Evolutionary conservation across 2,113 vertebrate species (phyloP).

Genomic region (Sceloporus undulatus): DNA sequence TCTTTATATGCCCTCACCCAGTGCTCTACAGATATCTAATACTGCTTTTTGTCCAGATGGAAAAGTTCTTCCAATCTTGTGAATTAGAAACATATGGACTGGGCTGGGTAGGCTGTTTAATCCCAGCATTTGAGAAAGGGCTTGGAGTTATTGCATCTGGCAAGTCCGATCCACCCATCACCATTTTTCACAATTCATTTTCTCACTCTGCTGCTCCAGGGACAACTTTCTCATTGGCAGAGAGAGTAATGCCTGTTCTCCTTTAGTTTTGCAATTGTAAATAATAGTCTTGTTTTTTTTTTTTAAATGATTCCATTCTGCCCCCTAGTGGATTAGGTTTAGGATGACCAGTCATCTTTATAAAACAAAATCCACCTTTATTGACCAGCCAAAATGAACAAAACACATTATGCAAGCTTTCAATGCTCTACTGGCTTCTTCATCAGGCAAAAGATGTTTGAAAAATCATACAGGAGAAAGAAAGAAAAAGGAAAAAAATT

Average conservation of each 20-base stretch:
- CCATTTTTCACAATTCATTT: constrained; percentile 2
- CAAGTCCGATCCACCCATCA: background rate
- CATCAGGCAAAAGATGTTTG: no score
- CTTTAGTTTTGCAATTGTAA: background rate
- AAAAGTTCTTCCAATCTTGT: background rate
- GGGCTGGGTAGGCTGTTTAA: background rate
- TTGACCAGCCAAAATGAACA: no score
- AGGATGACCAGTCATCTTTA: background rate
- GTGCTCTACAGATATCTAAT: background rate
- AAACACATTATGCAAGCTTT: no score
- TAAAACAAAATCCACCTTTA: no score
- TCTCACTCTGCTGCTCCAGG: background rate
- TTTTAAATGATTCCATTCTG: constrained; percentile 47
- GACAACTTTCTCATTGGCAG: background rate
- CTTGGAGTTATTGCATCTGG: constrained; percentile 11
- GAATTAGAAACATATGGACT: background rate
- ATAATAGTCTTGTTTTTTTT: background rate
- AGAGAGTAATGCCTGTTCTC: background rate
- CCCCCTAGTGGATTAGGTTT: constrained; percentile 62
- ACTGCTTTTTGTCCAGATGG: background rate
- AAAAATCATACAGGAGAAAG: no score
- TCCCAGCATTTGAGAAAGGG: background rate
- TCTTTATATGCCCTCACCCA: background rate
- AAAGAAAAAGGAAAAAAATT: no score
- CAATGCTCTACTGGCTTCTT: no score